Percentiles rank a stretch among this genome's conserved stretches.
These are phyloP conservation scores for Listronotus bonariensis DNA, from an alignment of 1,140 invertebrate species.

Conservation along the genomic window DNA sequence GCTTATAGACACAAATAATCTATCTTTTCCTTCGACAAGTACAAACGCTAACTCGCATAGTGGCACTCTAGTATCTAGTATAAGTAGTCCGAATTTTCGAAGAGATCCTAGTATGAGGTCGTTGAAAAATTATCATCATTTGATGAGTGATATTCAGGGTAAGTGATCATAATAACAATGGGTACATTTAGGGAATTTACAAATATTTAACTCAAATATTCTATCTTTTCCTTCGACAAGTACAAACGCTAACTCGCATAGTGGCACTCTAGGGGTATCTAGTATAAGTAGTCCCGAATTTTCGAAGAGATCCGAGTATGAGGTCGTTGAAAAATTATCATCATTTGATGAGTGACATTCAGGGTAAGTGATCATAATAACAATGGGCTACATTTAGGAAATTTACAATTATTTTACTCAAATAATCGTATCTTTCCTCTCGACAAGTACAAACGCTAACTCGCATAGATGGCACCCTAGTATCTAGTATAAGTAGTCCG, in stretches of 20 bases:
- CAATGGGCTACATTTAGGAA: no score
- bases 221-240: slow-evolving; percentile 18
- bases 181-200: no score
- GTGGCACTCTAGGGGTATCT: slow-evolving; percentile 21
- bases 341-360: slow-evolving; percentile 38
- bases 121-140: slow-evolving; percentile 40
- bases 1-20: slow-evolving; percentile 6
- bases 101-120: slow-evolving; percentile 46
- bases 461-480: slow-evolving; percentile 13
- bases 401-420: no score
- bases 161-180: neutral
- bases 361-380: slow-evolving; percentile 6
- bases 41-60: slow-evolving; percentile 15
- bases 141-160: slow-evolving; percentile 37
- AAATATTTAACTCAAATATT: slow-evolving; percentile 3
- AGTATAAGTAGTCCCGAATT: slow-evolving; percentile 42
- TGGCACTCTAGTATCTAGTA: slow-evolving; percentile 24
- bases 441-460: slow-evolving; percentile 21
- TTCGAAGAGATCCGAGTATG: slow-evolving; percentile 44
- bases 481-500: slow-evolving; percentile 38
- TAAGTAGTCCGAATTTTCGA: slow-evolving; percentile 42
- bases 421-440: slow-evolving; percentile 8
- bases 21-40: slow-evolving; percentile 18
- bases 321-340: slow-evolving; percentile 43
- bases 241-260: slow-evolving; percentile 13